Evolutionary conservation across 92 coral and sea anemone genomes (phyloP), one percentile per base, ranked within the genome.

Genomic region (Porites evermanni): DNA sequence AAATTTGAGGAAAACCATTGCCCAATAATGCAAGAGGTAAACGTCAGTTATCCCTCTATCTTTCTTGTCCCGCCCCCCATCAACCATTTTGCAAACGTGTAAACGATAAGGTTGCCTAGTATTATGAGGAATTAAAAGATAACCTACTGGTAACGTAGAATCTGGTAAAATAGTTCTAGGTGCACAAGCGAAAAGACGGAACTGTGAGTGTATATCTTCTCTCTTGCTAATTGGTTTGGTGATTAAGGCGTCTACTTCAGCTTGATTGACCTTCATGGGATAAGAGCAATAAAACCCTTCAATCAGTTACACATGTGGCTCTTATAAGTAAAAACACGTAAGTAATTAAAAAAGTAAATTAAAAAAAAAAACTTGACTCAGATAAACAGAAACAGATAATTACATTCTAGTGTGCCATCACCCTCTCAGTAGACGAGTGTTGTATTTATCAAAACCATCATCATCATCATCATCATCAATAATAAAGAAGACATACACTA

Each of bases 111-210:
- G 47, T 38, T 21, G 59, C 21, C 70, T 56, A 2, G 20, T 11
- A 13, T 18, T 8, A 14, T 56, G 3, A 11, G 3, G 61, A 12
- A 24, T 13, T 2, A 71, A 67, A 78, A 2, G 44, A 23, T 4
- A 54, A 23, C 75, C 7, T 79, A 97, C 99, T 61, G 91, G 88
- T 18, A 95, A 88, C 52, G 86, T 95, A 38, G 88, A 81, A 69
- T 95, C 93, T 58, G 70, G 83, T 24, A 73, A 64, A 23, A 95
- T 65, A 11, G 88, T 86, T 74, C 99, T 88, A 17, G 99, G 99
- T 87, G 88, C 84, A 63, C 85, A 95, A 12, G 79, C 75, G 83
- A 97, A 93, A 56, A 80, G 86, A 51, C 74, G 56, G 75, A 97
- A 97, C n/a, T 86, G 81, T 26, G 91, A 75, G 71, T 89, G 80